A percentile compares a stretch with the other conserved stretches of the same genome.
phyloP scores from a whole-genome alignment of 2,113 vertebrate genomes.

The Calypte anna region DNA sequence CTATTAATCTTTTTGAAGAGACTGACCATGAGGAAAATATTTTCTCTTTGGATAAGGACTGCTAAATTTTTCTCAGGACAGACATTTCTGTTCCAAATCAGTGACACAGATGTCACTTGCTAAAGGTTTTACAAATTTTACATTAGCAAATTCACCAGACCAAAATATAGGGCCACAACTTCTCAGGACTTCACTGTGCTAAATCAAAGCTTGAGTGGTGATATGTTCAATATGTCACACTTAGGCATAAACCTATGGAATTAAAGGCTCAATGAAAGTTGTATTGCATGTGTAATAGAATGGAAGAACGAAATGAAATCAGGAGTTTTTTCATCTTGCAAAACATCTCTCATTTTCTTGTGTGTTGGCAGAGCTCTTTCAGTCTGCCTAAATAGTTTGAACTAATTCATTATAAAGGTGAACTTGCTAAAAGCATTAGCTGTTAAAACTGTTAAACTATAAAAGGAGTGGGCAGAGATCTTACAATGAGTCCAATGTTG shows the following conservation, averaged over 20 bases:
- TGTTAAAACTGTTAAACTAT: background rate
- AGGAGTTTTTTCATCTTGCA: background rate
- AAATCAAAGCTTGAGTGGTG: background rate
- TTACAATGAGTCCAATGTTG: background rate
- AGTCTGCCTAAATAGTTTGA: background rate
- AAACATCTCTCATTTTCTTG: background rate
- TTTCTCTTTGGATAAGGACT: background rate
- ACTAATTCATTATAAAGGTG: background rate
- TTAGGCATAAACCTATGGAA: background rate
- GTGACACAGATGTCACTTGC: background rate
- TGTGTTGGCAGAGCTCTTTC: background rate
- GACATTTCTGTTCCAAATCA: background rate
- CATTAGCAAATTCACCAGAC: background rate
- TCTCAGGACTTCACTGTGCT: background rate
- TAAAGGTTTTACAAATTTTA: background rate
- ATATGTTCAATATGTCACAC: background rate
- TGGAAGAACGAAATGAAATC: background rate
- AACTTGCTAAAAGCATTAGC: background rate
- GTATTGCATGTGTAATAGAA: background rate
- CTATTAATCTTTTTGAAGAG: background rate
- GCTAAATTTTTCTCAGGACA: background rate
- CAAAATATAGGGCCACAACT: background rate
- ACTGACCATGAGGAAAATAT: background rate
- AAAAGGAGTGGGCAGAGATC: background rate
- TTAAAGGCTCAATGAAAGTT: background rate